Percentiles rank a stretch among this genome's conserved stretches.
Evolutionary conservation across 2,888 invertebrate genomes (phyloP).

Genomic region (Nasonia oneida): DNA sequence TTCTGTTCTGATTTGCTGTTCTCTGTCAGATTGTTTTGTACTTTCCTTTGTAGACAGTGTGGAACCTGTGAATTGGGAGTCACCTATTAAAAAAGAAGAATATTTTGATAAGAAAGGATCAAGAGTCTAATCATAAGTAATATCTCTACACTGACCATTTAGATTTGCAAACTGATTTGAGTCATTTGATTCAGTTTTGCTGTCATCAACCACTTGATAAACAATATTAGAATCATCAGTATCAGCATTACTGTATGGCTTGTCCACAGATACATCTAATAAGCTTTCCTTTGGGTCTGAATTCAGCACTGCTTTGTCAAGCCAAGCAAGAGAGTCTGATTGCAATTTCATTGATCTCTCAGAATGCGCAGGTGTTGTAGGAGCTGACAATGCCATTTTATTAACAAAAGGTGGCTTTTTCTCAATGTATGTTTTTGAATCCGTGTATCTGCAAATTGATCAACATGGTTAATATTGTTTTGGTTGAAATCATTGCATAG

Average conservation of each 20-base stretch:
- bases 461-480: not conserved
- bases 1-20: conserved; percentile 72
- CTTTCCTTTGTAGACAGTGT: conserved; percentile 12
- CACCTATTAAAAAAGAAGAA: conserved; percentile 28
- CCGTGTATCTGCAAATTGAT: conserved; percentile 31
- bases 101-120: not conserved
- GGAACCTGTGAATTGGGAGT: conserved; percentile 2
- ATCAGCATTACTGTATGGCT: conserved; percentile 19
- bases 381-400: conserved; percentile 54
- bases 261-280: conserved; percentile 22
- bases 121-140: not conserved
- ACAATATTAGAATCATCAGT: not conserved
- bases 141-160: conserved; percentile 26
- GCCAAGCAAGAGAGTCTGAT: conserved; percentile 55
- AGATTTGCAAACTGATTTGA: conserved; percentile 18
- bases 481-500: not conserved
- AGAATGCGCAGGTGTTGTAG: conserved; percentile 50
- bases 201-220: conserved; percentile 30
- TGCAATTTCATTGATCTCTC: conserved; percentile 50
- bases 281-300: conserved; percentile 13
- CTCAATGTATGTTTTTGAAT: conserved; percentile 30
- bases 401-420: conserved; percentile 30
- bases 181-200: conserved; percentile 19
- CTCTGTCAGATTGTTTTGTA: conserved; percentile 72
- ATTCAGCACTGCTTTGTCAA: conserved; percentile 46